These are phyloP conservation scores for Neocloeon triangulifer DNA, from an alignment of 1,140 invertebrate species.

Conservation along the genomic window DNA sequence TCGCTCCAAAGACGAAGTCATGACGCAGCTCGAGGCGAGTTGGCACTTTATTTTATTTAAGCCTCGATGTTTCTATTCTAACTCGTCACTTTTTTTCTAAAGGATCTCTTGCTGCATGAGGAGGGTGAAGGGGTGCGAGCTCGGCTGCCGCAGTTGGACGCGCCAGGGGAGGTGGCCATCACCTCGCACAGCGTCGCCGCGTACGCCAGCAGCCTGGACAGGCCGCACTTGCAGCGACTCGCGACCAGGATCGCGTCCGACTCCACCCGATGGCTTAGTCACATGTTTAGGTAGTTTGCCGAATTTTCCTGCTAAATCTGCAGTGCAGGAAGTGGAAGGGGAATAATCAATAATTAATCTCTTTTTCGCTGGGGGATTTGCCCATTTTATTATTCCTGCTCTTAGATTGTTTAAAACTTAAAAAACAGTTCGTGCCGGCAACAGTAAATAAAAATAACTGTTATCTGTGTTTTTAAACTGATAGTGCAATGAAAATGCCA, in stretches of 20 bases:
- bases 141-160: slow-evolving; percentile 26
- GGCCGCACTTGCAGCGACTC: slow-evolving; percentile 39
- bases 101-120: slow-evolving; percentile 12
- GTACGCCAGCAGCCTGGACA: slow-evolving; percentile 43
- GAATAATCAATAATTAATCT: too few species aligned
- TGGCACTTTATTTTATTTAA: slow-evolving; percentile 1
- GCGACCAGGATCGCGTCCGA: slow-evolving; percentile 47
- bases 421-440: too few species aligned
- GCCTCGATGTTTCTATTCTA: slow-evolving; percentile 1
- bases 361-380: too few species aligned
- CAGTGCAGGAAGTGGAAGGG: too few species aligned
- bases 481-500: too few species aligned
- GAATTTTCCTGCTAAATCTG: too few species aligned
- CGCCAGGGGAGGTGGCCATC: slow-evolving; percentile 37
- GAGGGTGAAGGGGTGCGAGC: slow-evolving; percentile 14
- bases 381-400: too few species aligned
- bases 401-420: too few species aligned
- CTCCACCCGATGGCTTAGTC: slow-evolving; percentile 50
- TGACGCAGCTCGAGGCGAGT: slow-evolving; percentile 20
- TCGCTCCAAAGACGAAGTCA: slow-evolving; percentile 18
- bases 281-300: slow-evolving; percentile 59
- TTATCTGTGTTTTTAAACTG: too few species aligned
- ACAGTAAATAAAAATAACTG: too few species aligned
- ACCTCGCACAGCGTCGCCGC: slow-evolving; percentile 51
- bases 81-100: slow-evolving; percentile 5